Base-by-base conservation (phyloP, 2,888 invertebrate genomes). In the Acanthacorydalis orientalis region DNA sequence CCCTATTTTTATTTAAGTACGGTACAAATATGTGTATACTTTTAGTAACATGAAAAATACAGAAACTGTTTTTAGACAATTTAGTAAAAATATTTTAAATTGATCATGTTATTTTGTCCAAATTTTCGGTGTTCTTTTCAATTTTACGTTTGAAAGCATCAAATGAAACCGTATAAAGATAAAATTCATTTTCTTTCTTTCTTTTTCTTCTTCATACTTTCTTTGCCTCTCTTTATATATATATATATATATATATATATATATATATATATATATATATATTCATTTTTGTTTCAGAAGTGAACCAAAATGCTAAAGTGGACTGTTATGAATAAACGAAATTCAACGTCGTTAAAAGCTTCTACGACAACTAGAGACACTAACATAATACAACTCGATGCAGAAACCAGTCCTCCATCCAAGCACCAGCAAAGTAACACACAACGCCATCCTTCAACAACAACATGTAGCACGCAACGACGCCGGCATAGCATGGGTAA, bases 271-370 rank as follows among this genome's bases (percentile, higher is more conserved):
- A 35, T 35, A 35, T 35, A 35, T 35, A n/a, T 35, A n/a, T 35
- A n/a, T 35, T 4, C 12, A 4, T 6, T 14, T 44, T 37, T 48
- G 37, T 46, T 49, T n/a, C 42, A 46, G 49, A 46, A 12, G 7
- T 35, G 33, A 43, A 49, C 43, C 53, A 70, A 60, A 57, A 77
- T 77, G 77, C 64, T 77, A 57, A 77, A 77, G 70, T 77, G 77
- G 77, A 71, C 75, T 46, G 74, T 75, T 48, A 58, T 57, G 54
- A 53, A 58, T 3, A 57, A 56, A 46, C 58, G 56, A 31, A 57
- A 56, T 38, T 47, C 54, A 49, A 43, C 45, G 32, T 51, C 51
- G 32, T 55, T 53, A 52, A 50, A 56, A 53, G 56, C 53, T 50
- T 52, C 47, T 44, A 48, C 48, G 12, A 4, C 32, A 34, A 43